Percentiles rank a stretch among this genome's conserved stretches.
phyloP scores from a whole-genome alignment of 2,113 vertebrate genomes.

The Scortum barcoo region DNA sequence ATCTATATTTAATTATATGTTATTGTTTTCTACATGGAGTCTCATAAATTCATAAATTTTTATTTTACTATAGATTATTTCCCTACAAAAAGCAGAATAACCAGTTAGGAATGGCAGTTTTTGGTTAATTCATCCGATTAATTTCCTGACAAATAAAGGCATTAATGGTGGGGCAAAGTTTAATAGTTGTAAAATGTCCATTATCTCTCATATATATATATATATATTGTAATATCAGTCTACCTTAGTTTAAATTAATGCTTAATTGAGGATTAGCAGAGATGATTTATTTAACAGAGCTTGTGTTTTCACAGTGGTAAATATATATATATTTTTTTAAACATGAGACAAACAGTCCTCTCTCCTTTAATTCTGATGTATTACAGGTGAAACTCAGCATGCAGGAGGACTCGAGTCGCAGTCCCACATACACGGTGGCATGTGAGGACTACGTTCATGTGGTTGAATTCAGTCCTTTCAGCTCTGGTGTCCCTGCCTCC shows the following conservation, averaged over 20 bases:
- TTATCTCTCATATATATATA: not conserved
- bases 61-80: not conserved
- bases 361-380: slow-evolving; percentile 14
- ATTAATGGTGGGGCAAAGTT: not conserved
- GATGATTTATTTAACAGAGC: not conserved
- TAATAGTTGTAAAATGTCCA: not conserved
- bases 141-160: not conserved
- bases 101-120: not conserved
- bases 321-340: no score
- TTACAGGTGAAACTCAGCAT: slow-evolving; percentile 72
- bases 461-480: slow-evolving; percentile 96
- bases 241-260: not conserved
- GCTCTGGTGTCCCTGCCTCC: slow-evolving; percentile 87
- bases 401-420: slow-evolving; percentile 89
- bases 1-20: not conserved
- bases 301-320: not conserved
- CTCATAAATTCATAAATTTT: not conserved
- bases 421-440: slow-evolving; percentile 89
- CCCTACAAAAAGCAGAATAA: not conserved
- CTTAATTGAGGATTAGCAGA: not conserved
- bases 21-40: not conserved
- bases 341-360: not conserved
- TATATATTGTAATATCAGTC: not conserved
- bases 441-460: slow-evolving; percentile 95
- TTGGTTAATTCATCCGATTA: not conserved